phyloP scores from a whole-genome alignment of 2,113 vertebrate genomes.

The Rhagologus leucostigma region DNA sequence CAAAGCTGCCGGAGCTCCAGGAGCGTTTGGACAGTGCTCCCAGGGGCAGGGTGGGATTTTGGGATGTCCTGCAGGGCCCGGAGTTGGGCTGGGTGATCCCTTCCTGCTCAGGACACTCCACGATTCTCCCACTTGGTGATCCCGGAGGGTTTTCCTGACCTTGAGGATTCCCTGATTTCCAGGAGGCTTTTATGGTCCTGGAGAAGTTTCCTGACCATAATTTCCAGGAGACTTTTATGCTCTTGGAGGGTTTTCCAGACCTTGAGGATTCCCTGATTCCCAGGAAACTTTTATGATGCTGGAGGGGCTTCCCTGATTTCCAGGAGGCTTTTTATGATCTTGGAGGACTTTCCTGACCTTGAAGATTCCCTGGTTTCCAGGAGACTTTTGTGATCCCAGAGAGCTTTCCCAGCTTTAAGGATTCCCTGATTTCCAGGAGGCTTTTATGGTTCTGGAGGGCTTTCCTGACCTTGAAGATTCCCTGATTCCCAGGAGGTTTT shows the following conservation, averaged over 20 bases:
- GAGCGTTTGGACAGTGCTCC: not conserved
- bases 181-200: no score
- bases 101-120: not conserved
- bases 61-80: not conserved
- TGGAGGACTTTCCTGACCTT: not conserved
- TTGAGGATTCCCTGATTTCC: not conserved
- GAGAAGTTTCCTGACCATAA: no score
- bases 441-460: not conserved
- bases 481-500: not conserved
- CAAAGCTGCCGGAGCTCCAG: not conserved
- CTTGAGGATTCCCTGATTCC: no score
- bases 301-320: not conserved
- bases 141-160: not conserved
- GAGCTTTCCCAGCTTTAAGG: not conserved
- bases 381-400: fast-evolving
- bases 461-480: no score
- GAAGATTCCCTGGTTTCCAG: not conserved
- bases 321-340: no score
- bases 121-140: not conserved
- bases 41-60: not conserved
- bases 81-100: not conserved
- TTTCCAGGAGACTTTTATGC: no score
- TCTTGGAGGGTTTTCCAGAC: no score
- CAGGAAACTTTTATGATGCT: no score
- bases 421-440: not conserved